A percentile compares a stretch with the other conserved stretches of the same genome.
phyloP scores from a whole-genome alignment of 2,888 invertebrate genomes.

The Spisula subtruncata region DNA sequence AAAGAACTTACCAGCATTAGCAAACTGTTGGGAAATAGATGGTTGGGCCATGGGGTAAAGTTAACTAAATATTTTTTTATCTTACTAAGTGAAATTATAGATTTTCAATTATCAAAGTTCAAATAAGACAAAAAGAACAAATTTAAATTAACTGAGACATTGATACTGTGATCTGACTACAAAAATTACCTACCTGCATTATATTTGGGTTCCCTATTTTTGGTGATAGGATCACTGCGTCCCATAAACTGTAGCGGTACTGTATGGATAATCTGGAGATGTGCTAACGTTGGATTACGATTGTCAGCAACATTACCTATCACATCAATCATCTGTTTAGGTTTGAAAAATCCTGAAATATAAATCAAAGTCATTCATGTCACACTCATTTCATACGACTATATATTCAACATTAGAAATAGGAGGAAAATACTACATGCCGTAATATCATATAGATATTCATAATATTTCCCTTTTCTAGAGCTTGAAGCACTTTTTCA shows the following conservation, averaged over 20 bases:
- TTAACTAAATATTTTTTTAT: neutral
- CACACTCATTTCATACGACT: no score
- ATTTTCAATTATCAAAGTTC: neutral
- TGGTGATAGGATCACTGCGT: slow-evolving; percentile 82
- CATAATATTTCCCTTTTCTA: no score
- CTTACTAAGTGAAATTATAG: neutral
- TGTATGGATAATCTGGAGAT: slow-evolving; percentile 85
- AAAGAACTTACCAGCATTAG: no score
- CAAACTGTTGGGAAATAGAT: no score
- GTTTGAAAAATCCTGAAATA: slow-evolving; percentile 85
- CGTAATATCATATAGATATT: no score
- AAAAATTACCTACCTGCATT: slow-evolving; percentile 83
- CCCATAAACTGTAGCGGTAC: slow-evolving; percentile 84
- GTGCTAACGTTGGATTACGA: slow-evolving; percentile 82
- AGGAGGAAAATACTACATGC: no score
- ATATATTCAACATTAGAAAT: no score
- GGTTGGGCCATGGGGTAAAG: no score
- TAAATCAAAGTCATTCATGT: neutral
- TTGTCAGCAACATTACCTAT: slow-evolving; percentile 86
- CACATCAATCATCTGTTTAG: slow-evolving; percentile 85
- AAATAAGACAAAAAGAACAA: neutral
- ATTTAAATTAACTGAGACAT: neutral
- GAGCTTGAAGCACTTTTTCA: no score
- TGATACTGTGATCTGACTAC: neutral
- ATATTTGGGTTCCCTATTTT: slow-evolving; percentile 83